Evolutionary conservation across 2,113 vertebrate genomes (phyloP), one percentile per base, ranked within the genome.

Genomic region (Bufo bufo): DNA sequence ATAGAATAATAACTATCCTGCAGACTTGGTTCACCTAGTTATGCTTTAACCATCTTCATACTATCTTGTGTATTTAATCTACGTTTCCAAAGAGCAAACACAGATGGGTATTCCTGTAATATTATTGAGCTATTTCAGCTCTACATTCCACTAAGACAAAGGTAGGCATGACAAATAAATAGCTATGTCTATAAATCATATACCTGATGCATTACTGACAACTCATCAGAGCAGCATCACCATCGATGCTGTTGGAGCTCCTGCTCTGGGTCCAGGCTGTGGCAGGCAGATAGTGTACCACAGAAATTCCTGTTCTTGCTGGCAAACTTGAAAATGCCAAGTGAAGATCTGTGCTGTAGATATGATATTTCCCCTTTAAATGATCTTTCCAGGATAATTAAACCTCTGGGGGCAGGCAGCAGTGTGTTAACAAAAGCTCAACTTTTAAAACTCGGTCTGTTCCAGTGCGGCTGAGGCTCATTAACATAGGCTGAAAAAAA

Each of bases 31-130:
- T 77, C 74, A 65, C 3, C 59, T 54, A 50, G 85, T 86, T 86
- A 79, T 49, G 20, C 20, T 86, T 86, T 86, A 86, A 86, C 75
- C 50, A 54, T 50, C n/a, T 56, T 50, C 77, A 23, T 81, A 33
- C 81, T 80, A 87, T 87, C 85, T 80, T 71, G 50, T 87, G 85
- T 86, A 49, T 86, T 86, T 80, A 71, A 87, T 81, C 85, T 87
- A 78, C 23, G 58, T 66, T 87, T 80, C 33, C 59, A 23, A 66
- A 69, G 49, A 61, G n/a, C 85, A 69, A 78, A 69, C 84, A 61
- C 45, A 20, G 33, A 63, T 54, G 20, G 69, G 52, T 56, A 75
- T 63, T 81, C 56, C 79, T 81, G 56, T 20, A 13, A 47, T 43
- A 75, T 50, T 50, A 50, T 47, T 47, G 71, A 47, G 71, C 14